Evolutionary conservation across 2,797 vertebrate species (phyloP).

Genomic region (Lutjanus argentimaculatus): DNA sequence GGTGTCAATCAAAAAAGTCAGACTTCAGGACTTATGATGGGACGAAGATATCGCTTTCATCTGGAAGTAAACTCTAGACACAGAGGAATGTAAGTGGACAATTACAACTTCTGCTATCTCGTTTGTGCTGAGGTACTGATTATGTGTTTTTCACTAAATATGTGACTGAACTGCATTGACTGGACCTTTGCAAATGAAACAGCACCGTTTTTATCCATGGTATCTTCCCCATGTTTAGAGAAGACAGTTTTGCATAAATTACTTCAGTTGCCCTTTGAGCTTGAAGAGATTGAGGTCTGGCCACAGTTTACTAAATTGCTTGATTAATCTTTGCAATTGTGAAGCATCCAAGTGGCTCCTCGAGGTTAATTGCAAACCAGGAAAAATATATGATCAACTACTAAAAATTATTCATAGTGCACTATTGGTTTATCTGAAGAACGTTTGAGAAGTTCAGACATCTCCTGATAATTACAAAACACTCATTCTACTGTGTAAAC

Average conservation of each 20-base stretch:
- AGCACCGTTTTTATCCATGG: neutral
- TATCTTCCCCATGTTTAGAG: neutral
- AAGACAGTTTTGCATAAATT: neutral
- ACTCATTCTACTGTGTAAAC: constrained; percentile 7
- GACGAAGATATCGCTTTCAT: too few relatives aligned
- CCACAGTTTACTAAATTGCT: constrained; percentile 15
- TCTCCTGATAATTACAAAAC: constrained; percentile 9
- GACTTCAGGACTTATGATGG: too few relatives aligned
- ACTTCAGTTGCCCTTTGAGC: neutral
- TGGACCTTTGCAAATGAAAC: too few relatives aligned
- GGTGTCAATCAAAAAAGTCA: too few relatives aligned
- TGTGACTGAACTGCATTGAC: too few relatives aligned
- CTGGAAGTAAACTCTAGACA: too few relatives aligned
- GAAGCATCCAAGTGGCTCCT: constrained; percentile 15
- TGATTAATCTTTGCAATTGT: constrained; percentile 32
- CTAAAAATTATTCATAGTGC: constrained; percentile 4
- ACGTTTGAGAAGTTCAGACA: constrained; percentile 11
- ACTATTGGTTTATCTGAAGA: constrained; percentile 1
- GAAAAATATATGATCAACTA: constrained; percentile 11
- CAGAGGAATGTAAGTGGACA: too few relatives aligned
- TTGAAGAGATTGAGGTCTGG: constrained; percentile 4
- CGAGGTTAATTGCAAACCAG: neutral
- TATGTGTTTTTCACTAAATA: too few relatives aligned
- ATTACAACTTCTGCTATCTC: too few relatives aligned
- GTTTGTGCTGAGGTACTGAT: too few relatives aligned